Percentiles rank a stretch among this genome's conserved stretches.
These are phyloP conservation scores for Falco cherrug DNA, from an alignment of 2,797 vertebrate species.

Conservation along the genomic window DNA sequence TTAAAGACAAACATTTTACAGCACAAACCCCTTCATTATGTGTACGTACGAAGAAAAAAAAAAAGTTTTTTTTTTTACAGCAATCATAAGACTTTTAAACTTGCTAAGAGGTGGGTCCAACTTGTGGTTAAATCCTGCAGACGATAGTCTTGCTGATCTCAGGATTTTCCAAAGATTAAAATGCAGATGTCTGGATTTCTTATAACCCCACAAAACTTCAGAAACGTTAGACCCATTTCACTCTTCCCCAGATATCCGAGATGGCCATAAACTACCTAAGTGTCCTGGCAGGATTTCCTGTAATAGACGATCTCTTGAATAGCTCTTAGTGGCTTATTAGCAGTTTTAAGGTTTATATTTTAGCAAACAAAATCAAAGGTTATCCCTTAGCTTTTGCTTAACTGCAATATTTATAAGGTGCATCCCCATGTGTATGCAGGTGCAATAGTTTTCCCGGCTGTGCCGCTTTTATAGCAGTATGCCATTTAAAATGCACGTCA, in stretches of 20 bases:
- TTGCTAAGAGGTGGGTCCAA: slow-evolving; percentile 25
- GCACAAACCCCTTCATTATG: background rate
- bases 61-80: background rate
- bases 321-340: background rate
- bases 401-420: background rate
- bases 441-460: background rate
- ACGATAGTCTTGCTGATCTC: slow-evolving; percentile 50
- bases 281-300: background rate
- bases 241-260: background rate
- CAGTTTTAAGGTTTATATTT: background rate
- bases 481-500: accelerated
- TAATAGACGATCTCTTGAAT: background rate
- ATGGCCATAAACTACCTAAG: background rate
- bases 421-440: background rate
- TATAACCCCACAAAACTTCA: background rate
- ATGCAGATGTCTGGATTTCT: slow-evolving; percentile 37
- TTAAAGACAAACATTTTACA: slow-evolving; percentile 1
- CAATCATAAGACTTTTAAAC: background rate
- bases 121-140: slow-evolving; percentile 53
- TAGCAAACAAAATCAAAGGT: background rate
- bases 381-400: background rate
- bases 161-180: slow-evolving; percentile 56
- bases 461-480: background rate
- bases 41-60: background rate
- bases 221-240: background rate